Conservation (phyloP, 2,888 invertebrate genomes). For the Hirtodrosophila confusa region DNA sequence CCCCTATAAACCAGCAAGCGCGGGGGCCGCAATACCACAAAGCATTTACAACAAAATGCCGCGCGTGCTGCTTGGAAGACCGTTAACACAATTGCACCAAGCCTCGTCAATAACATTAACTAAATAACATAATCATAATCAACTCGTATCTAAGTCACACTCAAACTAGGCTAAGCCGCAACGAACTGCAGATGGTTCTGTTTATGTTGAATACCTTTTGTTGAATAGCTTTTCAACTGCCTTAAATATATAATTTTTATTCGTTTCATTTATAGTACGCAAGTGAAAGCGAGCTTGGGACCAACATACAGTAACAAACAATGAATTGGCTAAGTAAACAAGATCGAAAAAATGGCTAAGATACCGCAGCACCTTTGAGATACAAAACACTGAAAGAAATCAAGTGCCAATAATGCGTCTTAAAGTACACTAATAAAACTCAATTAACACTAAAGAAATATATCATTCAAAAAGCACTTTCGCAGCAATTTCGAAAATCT, state of each 20-base stretch:
- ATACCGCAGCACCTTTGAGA: constrained; percentile 33
- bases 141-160: constrained; percentile 42
- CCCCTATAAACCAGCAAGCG: constrained; percentile 34
- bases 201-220: constrained; percentile 29
- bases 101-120: constrained; percentile 37
- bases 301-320: constrained; percentile 45
- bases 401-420: constrained; percentile 59
- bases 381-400: constrained; percentile 25
- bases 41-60: constrained; percentile 74
- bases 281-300: constrained; percentile 67
- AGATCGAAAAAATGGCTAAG: constrained; percentile 7
- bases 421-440: constrained; percentile 20
- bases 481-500: constrained; percentile 3
- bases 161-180: constrained; percentile 43
- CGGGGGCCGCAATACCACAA: constrained; percentile 44
- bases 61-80: constrained; percentile 52
- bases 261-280: constrained; percentile 64
- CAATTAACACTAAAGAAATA: background rate
- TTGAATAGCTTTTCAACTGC: constrained; percentile 32
- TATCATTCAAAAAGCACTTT: constrained; percentile 4
- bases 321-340: constrained; percentile 68
- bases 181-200: constrained; percentile 41
- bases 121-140: constrained; percentile 19
- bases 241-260: constrained; percentile 39
- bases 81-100: constrained; percentile 56